Percentiles rank a stretch among this genome's conserved stretches.
These are phyloP conservation scores for Conopomorpha cramerella DNA, from an alignment of 1,140 invertebrate genomes.

Conservation along the genomic window DNA sequence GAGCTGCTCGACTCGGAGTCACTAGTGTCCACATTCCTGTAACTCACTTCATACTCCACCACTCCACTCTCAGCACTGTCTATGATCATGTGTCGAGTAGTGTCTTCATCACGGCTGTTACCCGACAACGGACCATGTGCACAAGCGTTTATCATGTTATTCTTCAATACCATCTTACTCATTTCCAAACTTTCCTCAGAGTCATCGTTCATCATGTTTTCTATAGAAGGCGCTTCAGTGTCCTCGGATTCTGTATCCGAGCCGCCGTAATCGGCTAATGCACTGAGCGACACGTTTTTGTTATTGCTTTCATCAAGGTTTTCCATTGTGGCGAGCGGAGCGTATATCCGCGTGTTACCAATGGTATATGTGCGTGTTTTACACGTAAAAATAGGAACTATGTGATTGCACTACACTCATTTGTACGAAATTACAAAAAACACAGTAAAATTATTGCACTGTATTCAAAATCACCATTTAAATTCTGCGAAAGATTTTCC, in stretches of 20 bases:
- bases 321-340: constrained; percentile 34
- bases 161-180: constrained; percentile 52
- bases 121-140: constrained; percentile 40
- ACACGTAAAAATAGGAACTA: too few relatives aligned
- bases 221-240: constrained; percentile 27
- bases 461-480: too few relatives aligned
- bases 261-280: constrained; percentile 41
- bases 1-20: constrained; percentile 30
- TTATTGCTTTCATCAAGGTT: constrained; percentile 41
- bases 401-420: too few relatives aligned
- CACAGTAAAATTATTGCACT: too few relatives aligned
- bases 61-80: constrained; percentile 35
- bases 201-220: constrained; percentile 33
- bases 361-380: too few relatives aligned
- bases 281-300: constrained; percentile 47
- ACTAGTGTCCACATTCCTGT: constrained; percentile 30
- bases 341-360: background rate
- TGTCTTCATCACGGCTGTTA: constrained; percentile 11
- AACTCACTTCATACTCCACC: constrained; percentile 42
- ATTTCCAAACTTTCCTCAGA: constrained; percentile 33
- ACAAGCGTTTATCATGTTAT: constrained; percentile 55
- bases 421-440: too few relatives aligned
- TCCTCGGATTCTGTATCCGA: constrained; percentile 48
- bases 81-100: constrained; percentile 42
- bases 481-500: too few relatives aligned